Evolutionary conservation across 1,140 invertebrate species (phyloP).

Genomic region (Melitaea cinxia): DNA sequence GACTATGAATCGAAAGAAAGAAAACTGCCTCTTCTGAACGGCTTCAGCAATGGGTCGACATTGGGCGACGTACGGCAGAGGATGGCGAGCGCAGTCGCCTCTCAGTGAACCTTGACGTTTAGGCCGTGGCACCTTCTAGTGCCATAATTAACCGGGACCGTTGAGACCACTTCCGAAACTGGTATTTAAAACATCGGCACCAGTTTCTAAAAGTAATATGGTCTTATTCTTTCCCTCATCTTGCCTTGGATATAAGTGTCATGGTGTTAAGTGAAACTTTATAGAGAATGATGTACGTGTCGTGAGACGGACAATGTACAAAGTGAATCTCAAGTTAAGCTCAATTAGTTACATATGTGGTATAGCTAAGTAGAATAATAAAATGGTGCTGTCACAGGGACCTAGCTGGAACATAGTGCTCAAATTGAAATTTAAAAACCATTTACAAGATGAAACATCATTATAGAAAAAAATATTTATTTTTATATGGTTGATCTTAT

Average conservation of each 20-base stretch:
- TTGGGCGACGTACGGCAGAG: constrained; percentile 67
- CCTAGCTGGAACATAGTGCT: not conserved
- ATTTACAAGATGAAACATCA: not conserved
- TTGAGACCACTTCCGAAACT: not conserved
- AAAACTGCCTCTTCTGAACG: constrained; percentile 59
- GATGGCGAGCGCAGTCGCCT: constrained; percentile 70
- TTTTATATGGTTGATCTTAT: not conserved
- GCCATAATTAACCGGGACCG: constrained; percentile 1
- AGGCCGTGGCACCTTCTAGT: not conserved
- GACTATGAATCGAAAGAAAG: constrained; percentile 56
- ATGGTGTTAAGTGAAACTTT: constrained; percentile 18
- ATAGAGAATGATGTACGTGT: constrained; percentile 24
- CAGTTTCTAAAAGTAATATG: not conserved
- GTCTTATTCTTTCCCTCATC: too few relatives aligned
- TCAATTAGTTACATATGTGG: constrained; percentile 34
- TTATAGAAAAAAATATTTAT: not conserved
- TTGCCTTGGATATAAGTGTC: constrained; percentile 7
- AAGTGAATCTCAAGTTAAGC: constrained; percentile 34
- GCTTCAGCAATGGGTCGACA: constrained; percentile 65
- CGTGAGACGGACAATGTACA: constrained; percentile 31
- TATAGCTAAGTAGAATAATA: constrained; percentile 25
- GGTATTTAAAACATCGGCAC: not conserved
- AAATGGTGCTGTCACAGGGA: constrained; percentile 8
- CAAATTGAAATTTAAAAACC: not conserved
- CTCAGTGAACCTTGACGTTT: constrained; percentile 50